phyloP scores from a whole-genome alignment of 2,113 vertebrate genomes.

The Callospermophilus lateralis region DNA sequence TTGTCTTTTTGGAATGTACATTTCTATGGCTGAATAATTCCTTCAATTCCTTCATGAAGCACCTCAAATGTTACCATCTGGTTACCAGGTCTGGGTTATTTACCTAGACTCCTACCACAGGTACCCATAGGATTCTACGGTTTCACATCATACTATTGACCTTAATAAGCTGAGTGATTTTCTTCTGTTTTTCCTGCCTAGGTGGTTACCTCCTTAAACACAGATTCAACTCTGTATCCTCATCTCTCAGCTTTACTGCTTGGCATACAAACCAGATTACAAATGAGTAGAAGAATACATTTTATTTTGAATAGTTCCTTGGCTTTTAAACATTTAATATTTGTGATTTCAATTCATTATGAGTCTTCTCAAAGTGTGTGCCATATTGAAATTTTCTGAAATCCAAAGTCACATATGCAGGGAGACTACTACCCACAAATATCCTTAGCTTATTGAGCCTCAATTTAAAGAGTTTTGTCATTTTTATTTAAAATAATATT shows the following conservation, averaged over 20 bases:
- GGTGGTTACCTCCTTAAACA: not conserved
- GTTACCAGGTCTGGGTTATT: not conserved
- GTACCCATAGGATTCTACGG: not conserved
- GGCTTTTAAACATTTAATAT: constrained; percentile 50
- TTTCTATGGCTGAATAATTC: constrained; percentile 7
- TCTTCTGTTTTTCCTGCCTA: not conserved
- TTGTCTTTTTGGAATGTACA: not conserved
- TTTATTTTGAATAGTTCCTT: not conserved
- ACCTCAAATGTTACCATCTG: constrained; percentile 6
- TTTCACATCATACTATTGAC: not conserved
- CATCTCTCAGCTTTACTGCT: not conserved
- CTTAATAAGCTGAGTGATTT: not conserved
- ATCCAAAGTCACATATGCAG: not conserved
- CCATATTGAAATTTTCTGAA: constrained; percentile 10
- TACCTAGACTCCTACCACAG: not conserved
- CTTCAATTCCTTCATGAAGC: constrained; percentile 21
- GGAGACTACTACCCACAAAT: not conserved
- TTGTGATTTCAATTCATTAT: not conserved
- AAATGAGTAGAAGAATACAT: not conserved
- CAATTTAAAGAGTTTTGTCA: not conserved
- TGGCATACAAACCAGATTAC: not conserved
- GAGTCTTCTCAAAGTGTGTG: not conserved
- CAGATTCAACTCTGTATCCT: not conserved
- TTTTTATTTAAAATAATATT: constrained; percentile 56
- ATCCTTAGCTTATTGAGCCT: not conserved